Base-by-base conservation (phyloP, 2,888 invertebrate species). In the Drosophila mayaguana region DNA sequence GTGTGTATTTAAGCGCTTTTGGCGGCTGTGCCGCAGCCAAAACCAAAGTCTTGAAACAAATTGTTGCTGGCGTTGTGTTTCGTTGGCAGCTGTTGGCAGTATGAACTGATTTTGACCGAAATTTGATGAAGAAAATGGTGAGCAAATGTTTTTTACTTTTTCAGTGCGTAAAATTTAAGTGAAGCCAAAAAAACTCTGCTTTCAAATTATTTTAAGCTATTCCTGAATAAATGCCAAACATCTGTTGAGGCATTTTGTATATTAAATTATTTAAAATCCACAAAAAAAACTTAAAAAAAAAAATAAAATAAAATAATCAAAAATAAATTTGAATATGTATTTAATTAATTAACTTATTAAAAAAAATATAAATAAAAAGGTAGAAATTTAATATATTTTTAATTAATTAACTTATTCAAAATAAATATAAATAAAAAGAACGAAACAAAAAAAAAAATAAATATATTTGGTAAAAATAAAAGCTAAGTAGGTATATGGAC, bases 21-120 rank as follows among this genome's bases (percentile, higher is more conserved):
- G 74, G 80, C 87, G 66, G 76, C 88, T 75, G 72, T 68, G 82
- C 77, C 67, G 71, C 80, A 67, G 79, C 75, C 81, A 73, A 67
- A 70, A 71, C 50, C 61, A 69, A 78, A 75, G 71, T 63, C 64
- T 63, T 34, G 50, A 63, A 53, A 60, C 36, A 62, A 78, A 67
- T 61, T 72, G 71, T 74, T 72, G 88, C 83, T 86, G 78, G 80
- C 75, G 77, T 78, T 75, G 71, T 71, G 80, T 69, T 72, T 83
- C 79, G 82, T 79, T 88, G 79, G 79, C 91, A 89, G 87, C 91
- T 90, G 89, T 80, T 89, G 80, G 81, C 84, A 90, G 82, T 77
- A 90, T 90, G 91, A 81, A 83, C 77, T 90, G 90, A 90, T 88
- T 88, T 89, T 79, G 70, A 78, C 74, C 81, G 82, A 80, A 68